A percentile compares a stretch with the other conserved stretches of the same genome.
These are phyloP conservation scores for Nymphalis io DNA, from an alignment of 1,140 invertebrate species.

Conservation along the genomic window DNA sequence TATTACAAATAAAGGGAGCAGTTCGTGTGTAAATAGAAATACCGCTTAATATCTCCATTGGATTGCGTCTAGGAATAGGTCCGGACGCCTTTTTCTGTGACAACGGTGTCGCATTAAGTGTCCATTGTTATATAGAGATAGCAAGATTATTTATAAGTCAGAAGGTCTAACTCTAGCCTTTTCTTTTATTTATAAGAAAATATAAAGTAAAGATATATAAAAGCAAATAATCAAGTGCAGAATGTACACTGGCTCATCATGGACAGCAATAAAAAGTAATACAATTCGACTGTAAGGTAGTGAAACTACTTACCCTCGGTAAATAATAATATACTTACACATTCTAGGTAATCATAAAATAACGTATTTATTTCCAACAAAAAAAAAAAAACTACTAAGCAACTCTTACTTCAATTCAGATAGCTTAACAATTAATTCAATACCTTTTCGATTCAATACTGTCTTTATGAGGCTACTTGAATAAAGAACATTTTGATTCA, in stretches of 20 bases:
- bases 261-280: too few relatives aligned
- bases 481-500: too few relatives aligned
- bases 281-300: too few relatives aligned
- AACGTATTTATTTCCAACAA: too few relatives aligned
- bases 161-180: neutral
- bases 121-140: neutral
- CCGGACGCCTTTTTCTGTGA: neutral
- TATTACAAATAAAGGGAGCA: neutral
- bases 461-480: too few relatives aligned
- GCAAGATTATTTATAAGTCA: neutral
- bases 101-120: slow-evolving; percentile 4
- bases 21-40: neutral
- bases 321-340: too few relatives aligned
- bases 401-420: too few relatives aligned
- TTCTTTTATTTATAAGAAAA: neutral
- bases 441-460: too few relatives aligned
- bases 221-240: neutral
- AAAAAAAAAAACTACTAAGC: too few relatives aligned
- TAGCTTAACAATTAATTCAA: too few relatives aligned
- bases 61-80: slow-evolving; percentile 6
- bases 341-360: too few relatives aligned
- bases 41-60: neutral
- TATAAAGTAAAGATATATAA: neutral
- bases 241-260: neutral
- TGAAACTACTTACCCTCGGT: too few relatives aligned